Evolutionary conservation across 2,113 vertebrate species (phyloP), one percentile per base, ranked within the genome.

Genomic region (Cinclus mexicanus): DNA sequence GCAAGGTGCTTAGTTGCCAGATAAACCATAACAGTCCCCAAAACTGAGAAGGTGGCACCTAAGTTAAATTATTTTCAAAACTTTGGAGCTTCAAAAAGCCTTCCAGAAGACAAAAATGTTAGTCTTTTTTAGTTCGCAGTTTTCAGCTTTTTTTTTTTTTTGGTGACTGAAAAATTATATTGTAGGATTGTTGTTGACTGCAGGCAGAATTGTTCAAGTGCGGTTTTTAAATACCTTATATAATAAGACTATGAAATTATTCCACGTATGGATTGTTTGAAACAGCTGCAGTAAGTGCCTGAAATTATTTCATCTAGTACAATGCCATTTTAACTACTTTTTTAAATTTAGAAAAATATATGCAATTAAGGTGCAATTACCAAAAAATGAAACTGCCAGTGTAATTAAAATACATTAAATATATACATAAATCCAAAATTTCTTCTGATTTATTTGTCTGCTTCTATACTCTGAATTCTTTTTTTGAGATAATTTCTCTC

Each of bases 331-430:
- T 95, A 97, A 97, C 93, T 97, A 95, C 89, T 97, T 98, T 97
- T 97, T 97, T 96, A 88, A 98, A 98, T 97, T 96, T 97, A 97
- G 97, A 98, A 96, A 97, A 98, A 97, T 97, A 93, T 71, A 89
- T 75, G 93, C 95, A 97, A 97, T 98, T 97, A 98, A 98, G 97
- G 91, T 89, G 87, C 95, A 98, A 98, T 98, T 98, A 98, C 71
- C 75, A 44, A 96, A 96, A 97, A 98, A 97, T 96, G 83, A 93
- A 97, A 97, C 68, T 95, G 75, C 44, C 70, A 93, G 71, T 88
- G 87, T 87, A 97, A 97, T 98, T 97, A 97, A 97, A 97, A 94
- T 90, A 25, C 35, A 88, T 76, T 87, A 72, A 95, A 88, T 50
- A 14, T 79, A 94, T 79, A 95, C 90, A 94, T 93, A 50, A 69